Evolutionary conservation across 2,888 invertebrate genomes (phyloP).

Genomic region (Philhelius pedissequus): DNA sequence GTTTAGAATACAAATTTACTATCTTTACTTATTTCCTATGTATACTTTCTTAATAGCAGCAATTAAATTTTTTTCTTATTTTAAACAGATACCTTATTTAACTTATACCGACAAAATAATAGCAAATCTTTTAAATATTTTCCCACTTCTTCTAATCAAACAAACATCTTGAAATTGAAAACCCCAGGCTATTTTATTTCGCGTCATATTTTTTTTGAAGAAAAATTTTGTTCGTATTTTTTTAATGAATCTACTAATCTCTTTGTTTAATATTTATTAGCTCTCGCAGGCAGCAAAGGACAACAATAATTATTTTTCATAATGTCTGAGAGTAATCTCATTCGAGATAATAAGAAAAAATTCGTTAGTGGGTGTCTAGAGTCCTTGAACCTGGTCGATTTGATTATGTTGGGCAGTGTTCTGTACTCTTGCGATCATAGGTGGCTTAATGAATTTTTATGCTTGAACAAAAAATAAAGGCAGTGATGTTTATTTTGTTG

Average conservation of each 20-base stretch:
- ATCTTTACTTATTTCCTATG: too few relatives aligned
- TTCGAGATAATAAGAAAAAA: neutral
- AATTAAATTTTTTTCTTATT: too few relatives aligned
- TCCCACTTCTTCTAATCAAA: too few relatives aligned
- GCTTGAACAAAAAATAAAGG: neutral
- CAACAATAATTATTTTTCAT: conserved; percentile 13
- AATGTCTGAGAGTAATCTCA: neutral
- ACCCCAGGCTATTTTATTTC: neutral
- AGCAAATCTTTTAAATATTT: too few relatives aligned
- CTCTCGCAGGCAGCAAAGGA: neutral
- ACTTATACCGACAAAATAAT: too few relatives aligned
- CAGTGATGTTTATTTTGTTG: neutral
- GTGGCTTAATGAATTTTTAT: neutral
- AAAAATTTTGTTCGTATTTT: neutral
- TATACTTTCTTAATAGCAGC: too few relatives aligned
- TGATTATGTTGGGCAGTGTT: neutral
- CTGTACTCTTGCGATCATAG: neutral
- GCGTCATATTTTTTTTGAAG: too few relatives aligned
- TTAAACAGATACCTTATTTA: too few relatives aligned
- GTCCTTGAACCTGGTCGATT: neutral
- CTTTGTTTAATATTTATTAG: conserved; percentile 20
- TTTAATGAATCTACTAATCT: conserved; percentile 19
- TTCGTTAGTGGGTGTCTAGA: neutral
- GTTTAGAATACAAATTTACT: too few relatives aligned
- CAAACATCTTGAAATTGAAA: too few relatives aligned